Percentiles rank a stretch among this genome's conserved stretches.
phyloP scores from a whole-genome alignment of 2,888 invertebrate species.

The Lycia hirtaria region DNA sequence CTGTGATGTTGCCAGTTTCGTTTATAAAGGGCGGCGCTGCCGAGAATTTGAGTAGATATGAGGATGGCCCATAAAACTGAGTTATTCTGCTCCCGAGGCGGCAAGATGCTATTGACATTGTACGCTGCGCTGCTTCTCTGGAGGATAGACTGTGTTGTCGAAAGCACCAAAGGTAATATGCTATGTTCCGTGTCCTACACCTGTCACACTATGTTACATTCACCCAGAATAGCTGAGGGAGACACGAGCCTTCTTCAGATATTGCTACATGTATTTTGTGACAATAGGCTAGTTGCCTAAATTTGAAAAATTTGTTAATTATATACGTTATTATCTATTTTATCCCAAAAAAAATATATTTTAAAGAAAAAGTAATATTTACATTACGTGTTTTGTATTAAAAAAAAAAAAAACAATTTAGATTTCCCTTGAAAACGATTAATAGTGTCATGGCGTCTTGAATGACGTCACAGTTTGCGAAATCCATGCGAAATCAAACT shows the following conservation, averaged over 20 bases:
- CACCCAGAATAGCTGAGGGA: constrained; percentile 10
- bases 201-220: constrained; percentile 28
- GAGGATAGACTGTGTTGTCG: constrained; percentile 77
- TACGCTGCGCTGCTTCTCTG: constrained; percentile 74
- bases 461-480: no score
- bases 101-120: constrained; percentile 76
- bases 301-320: no score
- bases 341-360: no score
- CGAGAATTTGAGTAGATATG: constrained; percentile 69
- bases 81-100: constrained; percentile 57
- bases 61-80: constrained; percentile 72
- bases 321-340: no score
- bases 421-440: no score
- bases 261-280: no score
- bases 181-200: constrained; percentile 34
- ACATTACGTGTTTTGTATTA: no score
- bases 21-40: constrained; percentile 66
- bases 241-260: neutral
- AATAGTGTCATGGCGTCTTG: no score
- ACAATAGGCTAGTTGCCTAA: no score
- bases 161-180: constrained; percentile 77
- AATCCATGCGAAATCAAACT: no score
- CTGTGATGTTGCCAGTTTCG: constrained; percentile 74
- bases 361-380: no score
- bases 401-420: no score